A percentile compares a stretch with the other conserved stretches of the same genome.
phyloP scores from a whole-genome alignment of 2,113 vertebrate genomes.

The Crotophaga sulcirostris region DNA sequence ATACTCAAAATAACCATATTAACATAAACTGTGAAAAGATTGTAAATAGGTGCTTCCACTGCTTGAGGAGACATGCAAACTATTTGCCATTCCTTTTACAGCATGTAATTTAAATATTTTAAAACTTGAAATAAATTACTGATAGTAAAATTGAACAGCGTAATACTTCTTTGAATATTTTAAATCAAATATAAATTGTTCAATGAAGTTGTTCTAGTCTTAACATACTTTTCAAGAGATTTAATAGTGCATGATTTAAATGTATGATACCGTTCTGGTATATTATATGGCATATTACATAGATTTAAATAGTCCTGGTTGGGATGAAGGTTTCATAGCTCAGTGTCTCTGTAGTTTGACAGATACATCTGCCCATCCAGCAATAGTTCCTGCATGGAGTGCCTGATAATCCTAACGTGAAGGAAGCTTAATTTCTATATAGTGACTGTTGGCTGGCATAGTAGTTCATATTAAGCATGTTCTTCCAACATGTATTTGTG shows the following conservation, averaged over 20 bases:
- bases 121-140: constrained; percentile 43
- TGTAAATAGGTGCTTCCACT: background rate
- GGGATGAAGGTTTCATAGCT: background rate
- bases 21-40: background rate
- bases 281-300: background rate
- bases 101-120: constrained; percentile 46
- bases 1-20: background rate
- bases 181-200: constrained; percentile 55
- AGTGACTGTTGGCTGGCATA: background rate
- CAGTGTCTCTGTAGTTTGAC: background rate
- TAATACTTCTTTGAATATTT: constrained; percentile 55
- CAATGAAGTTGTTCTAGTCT: constrained; percentile 47
- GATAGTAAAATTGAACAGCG: constrained; percentile 29
- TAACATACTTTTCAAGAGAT: constrained; percentile 29
- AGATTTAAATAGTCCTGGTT: constrained; percentile 7
- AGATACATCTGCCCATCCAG: constrained; percentile 1
- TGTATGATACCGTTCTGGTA: background rate
- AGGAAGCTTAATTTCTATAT: background rate
- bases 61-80: background rate
- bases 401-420: background rate
- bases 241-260: constrained; percentile 19
- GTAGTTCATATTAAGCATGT: background rate
- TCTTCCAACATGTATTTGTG: background rate
- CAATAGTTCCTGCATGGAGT: background rate
- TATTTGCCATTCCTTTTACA: constrained; percentile 11